Percentiles rank a stretch among this genome's conserved stretches.
phyloP scores from a whole-genome alignment of 92 coral and sea anemone genomes.

The Porites divaricata region DNA sequence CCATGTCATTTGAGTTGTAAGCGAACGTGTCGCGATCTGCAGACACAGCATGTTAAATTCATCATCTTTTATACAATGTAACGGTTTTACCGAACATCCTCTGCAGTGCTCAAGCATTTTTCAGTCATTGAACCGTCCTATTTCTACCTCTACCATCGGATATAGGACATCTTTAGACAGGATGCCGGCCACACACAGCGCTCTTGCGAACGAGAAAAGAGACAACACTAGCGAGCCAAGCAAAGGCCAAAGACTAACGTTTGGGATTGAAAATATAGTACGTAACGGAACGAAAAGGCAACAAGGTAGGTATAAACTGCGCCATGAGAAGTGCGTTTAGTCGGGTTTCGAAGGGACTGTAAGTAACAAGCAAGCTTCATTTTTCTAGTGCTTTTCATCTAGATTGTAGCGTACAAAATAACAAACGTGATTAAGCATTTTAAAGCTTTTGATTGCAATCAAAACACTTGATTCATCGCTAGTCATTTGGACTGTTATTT shows the following conservation, averaged over 20 bases:
- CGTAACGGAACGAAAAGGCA: constrained; percentile 41
- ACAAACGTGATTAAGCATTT: no score
- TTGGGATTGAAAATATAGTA: constrained; percentile 85
- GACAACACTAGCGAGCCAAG: constrained; percentile 22
- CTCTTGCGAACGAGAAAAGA: neutral
- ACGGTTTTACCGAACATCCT: constrained; percentile 19
- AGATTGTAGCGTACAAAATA: neutral
- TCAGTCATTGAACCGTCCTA: constrained; percentile 35
- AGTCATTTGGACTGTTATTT: neutral
- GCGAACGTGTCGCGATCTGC: neutral
- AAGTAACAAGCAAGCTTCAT: neutral
- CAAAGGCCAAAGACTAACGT: constrained; percentile 65
- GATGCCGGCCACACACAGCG: constrained; percentile 40
- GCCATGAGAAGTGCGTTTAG: neutral
- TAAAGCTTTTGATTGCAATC: no score
- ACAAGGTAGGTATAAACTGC: constrained; percentile 45
- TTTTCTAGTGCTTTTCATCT: neutral
- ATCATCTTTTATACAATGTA: constrained; percentile 50
- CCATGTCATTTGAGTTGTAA: constrained; percentile 12
- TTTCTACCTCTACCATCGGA: constrained; percentile 11
- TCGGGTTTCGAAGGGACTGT: neutral
- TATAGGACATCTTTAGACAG: constrained; percentile 19
- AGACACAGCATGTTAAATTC: constrained; percentile 35
- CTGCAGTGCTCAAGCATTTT: constrained; percentile 43
- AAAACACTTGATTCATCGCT: neutral